Base-by-base conservation (phyloP, 2,113 vertebrate species). In the Platycercus adscitus region DNA sequence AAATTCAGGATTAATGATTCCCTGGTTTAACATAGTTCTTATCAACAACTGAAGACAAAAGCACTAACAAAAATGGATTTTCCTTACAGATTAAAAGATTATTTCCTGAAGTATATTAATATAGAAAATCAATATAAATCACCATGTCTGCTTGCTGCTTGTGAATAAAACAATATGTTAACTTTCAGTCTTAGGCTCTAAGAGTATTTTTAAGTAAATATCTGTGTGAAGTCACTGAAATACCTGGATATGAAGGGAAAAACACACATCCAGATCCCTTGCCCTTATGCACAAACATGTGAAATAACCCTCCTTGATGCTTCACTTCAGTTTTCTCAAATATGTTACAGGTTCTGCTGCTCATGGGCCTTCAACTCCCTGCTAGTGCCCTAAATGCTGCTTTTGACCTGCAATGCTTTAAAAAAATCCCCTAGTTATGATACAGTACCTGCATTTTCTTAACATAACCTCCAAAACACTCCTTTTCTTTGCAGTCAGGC, bases 401-500 rank as follows among this genome's bases (percentile, higher is more conserved):
- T 90, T 94, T 89, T 92, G 80, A 53, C 71, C 9, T 29, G 2
- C 35, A 80, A 47, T 81, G 29, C 52, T 94, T 33, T 49, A 79
- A 91, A 91, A 24, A 71, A 68, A 28, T n/a, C 33, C 56, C 33
- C 14, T 61, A 75, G 39, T 79, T 89, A 50, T 66, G 61, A 35
- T 63, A 78, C 17, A 90, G 25, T 80, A 75, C 41, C 47, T 69
- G 14, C 65, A 52, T 87, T 97, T 97, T 82, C 33, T 95, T 82
- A 91, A 75, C 44, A 72, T 1, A 78, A 19, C 26, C 72, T 91
- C 58, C 80, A 87, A 92, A 91, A 29, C 5, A 26, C 46, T 85
- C 63, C 47, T 71, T 90, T 83, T 93, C 90, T 93, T 92, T 95
- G 94, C 66, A 95, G 70, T 83, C 68, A 97, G 31, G 37, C 28